Conservation (phyloP, 2,888 invertebrate species). For the Drosophila mimetica region DNA sequence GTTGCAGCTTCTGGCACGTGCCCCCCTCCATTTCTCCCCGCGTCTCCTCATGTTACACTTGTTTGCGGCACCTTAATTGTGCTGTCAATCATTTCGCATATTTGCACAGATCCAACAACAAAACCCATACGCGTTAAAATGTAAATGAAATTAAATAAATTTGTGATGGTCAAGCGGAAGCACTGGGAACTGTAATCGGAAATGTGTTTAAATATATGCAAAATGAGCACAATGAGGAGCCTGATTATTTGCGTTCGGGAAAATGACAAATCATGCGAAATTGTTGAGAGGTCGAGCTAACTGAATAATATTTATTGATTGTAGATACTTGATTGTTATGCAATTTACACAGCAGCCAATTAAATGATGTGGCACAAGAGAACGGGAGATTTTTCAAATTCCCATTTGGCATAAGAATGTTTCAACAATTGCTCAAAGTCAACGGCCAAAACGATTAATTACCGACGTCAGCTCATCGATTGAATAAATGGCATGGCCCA, state of each 20-base stretch:
- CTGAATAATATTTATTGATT: conserved; percentile 41
- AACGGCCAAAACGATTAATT: conserved; percentile 55
- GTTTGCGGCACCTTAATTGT: conserved; percentile 68
- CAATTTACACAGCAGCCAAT: conserved; percentile 47
- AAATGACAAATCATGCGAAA: conserved; percentile 34
- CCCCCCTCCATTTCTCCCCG: not conserved
- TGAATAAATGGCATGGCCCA: conserved; percentile 13
- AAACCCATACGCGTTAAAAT: conserved; percentile 30
- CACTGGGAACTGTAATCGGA: conserved; percentile 26
- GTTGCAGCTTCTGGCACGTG: conserved; percentile 48
- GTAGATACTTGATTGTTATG: conserved; percentile 30
- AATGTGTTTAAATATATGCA: conserved; percentile 39
- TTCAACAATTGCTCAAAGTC: conserved; percentile 66
- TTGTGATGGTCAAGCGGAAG: conserved; percentile 43
- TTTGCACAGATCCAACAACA: conserved; percentile 56
- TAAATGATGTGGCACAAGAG: conserved; percentile 36
- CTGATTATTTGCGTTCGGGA: conserved; percentile 5
- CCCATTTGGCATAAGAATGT: conserved; percentile 37
- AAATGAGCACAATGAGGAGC: conserved; percentile 7
- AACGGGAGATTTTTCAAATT: conserved; percentile 4
- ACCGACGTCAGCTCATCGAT: conserved; percentile 39
- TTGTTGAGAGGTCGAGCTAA: conserved; percentile 19
- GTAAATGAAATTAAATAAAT: conserved; percentile 44
- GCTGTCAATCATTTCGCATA: conserved; percentile 80
- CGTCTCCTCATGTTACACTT: conserved; percentile 5